Evolutionary conservation across 1,140 invertebrate genomes (phyloP).

Genomic region (Adelges cooleyi): DNA sequence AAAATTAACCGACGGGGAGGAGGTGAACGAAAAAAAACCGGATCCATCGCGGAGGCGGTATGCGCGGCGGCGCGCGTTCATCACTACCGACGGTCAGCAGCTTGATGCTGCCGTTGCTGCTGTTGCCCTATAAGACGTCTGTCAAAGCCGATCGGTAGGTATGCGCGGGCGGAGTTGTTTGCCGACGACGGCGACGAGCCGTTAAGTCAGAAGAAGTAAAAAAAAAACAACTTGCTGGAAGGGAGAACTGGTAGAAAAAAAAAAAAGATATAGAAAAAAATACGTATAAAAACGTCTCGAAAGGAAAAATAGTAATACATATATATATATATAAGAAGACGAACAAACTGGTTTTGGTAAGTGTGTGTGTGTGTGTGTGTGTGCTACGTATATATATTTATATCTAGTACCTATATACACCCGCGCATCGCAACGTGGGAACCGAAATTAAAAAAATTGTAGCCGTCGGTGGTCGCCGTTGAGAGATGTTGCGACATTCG

Average conservation of each 20-base stretch:
- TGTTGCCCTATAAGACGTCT: not conserved
- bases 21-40: conserved; percentile 5
- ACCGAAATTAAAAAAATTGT: conserved; percentile 23
- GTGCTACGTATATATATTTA: not conserved
- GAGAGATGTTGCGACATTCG: conserved; percentile 10
- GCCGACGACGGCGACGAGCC: not conserved
- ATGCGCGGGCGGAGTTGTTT: conserved; percentile 27
- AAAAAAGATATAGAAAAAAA: too few species aligned
- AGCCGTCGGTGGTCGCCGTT: conserved; percentile 20
- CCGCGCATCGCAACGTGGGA: conserved; percentile 27
- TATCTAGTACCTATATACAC: conserved; percentile 8
- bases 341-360: conserved; percentile 24
- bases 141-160: conserved; percentile 21
- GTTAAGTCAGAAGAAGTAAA: too few species aligned
- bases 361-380: too few species aligned
- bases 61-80: not conserved
- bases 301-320: too few species aligned
- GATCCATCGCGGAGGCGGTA: conserved; percentile 5
- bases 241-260: too few species aligned
- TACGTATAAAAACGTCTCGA: too few species aligned
- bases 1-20: too few species aligned
- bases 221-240: too few species aligned
- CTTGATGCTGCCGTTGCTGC: too few species aligned
- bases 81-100: too few species aligned
- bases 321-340: too few species aligned